Conservation (phyloP, 2,797 vertebrate species). For the Paguma larvata region DNA sequence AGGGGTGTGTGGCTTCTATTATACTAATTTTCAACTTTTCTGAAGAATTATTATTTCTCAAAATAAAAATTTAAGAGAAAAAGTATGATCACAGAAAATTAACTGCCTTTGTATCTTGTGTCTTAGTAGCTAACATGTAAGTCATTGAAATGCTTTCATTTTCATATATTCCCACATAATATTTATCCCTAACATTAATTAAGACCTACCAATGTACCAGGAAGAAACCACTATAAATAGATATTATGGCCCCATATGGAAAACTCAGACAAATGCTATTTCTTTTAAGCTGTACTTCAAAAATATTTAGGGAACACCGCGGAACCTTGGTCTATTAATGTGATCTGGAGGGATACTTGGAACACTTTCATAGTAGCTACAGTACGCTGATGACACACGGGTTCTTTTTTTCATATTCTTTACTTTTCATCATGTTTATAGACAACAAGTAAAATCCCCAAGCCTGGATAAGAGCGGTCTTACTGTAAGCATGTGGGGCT, state of each 20-base stretch:
- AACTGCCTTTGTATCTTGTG: neutral
- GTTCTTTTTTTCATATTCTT: constrained; percentile 15
- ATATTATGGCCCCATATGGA: neutral
- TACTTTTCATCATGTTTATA: neutral
- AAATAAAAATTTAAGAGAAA: constrained; percentile 24
- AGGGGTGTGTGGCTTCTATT: neutral
- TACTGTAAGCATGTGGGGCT: neutral
- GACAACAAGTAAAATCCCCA: neutral
- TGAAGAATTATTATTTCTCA: constrained; percentile 24
- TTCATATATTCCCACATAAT: neutral
- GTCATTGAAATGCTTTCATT: constrained; percentile 56
- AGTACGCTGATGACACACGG: neutral
- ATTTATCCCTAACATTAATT: neutral
- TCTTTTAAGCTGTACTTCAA: constrained; percentile 1
- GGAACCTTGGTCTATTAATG: neutral
- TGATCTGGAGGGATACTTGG: neutral
- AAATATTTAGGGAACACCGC: neutral
- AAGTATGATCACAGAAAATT: neutral
- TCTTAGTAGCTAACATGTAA: neutral
- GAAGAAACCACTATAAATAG: constrained; percentile 42
- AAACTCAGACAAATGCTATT: constrained; percentile 47
- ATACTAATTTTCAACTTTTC: constrained; percentile 23
- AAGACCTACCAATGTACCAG: neutral
- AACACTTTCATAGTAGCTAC: neutral
- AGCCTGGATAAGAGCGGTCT: neutral